Base-by-base conservation (phyloP, 1,140 invertebrate genomes). In the Battus philenor region DNA sequence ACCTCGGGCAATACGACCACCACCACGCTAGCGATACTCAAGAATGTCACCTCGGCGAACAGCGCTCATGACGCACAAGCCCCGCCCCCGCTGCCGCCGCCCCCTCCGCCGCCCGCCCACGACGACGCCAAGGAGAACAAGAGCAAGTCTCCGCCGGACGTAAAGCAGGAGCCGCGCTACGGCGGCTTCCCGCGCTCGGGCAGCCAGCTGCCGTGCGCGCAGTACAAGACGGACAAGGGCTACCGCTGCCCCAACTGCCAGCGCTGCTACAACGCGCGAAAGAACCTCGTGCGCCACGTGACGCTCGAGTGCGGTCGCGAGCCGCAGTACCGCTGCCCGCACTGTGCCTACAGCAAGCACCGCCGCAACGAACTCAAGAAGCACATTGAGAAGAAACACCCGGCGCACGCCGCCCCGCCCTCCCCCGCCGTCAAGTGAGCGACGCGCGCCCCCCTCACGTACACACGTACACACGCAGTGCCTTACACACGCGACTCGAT, bases 241-340 rank as follows among this genome's bases (percentile, higher is more conserved):
- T 87, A 81, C 70, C 68, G 71, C 34, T 87, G 85, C 54, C 75
- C 80, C 33, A 86, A 86, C 62, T 90, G 88, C 63, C 85, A 88
- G 59, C 87, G 89, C 44, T 87, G 80, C 57, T 89, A 89, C 74
- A 87, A 87, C 77, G 87, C 86, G 53, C 87, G 87, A 56, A 86
- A 88, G 58, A 90, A 90, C 52, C 77, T 91, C 22, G 89, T 88
- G 53, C 88, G 90, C 4, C 91, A 92, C 74, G 81, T 90, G 49
- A 88, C 88, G 54, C 85, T 90, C 48, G 91, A 93, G 69, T 92
- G 91, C 67, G 90, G 90, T n/a, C 88, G 88, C 68, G 87, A 89
- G 47, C 90, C 90, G 8, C 87, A 90, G 67, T 91, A 91, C 77
- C 87, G 88, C 55, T 92, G 91, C 56, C 89, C 89, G 4, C 86